Conservation (phyloP, 2,888 invertebrate genomes). For the Harmothoe impar region DNA sequence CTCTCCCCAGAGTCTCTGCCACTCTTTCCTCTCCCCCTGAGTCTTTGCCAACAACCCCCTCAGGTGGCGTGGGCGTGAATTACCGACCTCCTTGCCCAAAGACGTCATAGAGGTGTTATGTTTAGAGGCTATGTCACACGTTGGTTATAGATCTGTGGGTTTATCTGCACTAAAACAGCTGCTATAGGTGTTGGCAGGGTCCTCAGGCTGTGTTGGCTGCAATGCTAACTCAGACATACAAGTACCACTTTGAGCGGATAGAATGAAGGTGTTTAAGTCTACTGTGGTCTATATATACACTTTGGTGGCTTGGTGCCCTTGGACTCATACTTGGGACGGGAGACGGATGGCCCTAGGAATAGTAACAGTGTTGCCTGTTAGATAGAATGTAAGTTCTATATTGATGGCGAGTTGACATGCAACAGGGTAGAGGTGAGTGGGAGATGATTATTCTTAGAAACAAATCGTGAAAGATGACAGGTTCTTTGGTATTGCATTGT, state of each 20-base stretch:
- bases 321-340: no score
- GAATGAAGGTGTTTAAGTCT: neutral
- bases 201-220: no score
- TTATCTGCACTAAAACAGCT: neutral
- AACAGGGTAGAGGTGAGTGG: no score
- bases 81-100: neutral
- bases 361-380: no score
- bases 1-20: no score
- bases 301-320: no score
- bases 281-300: neutral
- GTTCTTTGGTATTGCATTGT: no score
- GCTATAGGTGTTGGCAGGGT: neutral
- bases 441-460: no score
- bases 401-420: no score
- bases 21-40: neutral
- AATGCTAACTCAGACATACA: neutral
- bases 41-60: neutral
- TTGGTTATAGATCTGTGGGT: neutral
- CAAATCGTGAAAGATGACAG: no score
- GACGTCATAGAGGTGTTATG: neutral
- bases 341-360: no score
- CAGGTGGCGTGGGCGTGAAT: neutral
- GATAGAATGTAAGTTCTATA: no score
- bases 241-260: neutral
- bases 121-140: neutral